Conservation (phyloP, 2,888 invertebrate genomes). For the Thymelicus lineola region DNA sequence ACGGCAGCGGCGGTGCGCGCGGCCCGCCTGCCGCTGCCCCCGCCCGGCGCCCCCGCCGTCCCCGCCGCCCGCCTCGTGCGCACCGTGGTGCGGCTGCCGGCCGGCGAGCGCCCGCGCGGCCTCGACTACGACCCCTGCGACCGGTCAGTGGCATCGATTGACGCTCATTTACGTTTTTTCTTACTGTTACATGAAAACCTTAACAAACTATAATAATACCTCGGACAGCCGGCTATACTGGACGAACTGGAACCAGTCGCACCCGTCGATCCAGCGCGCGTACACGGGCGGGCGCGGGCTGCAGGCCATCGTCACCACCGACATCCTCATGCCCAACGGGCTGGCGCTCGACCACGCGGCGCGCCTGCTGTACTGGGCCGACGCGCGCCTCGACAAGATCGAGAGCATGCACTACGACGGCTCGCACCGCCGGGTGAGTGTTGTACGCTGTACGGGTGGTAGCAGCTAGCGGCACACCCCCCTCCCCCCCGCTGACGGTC, state of each 20-base stretch:
- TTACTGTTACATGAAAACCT: too few species aligned
- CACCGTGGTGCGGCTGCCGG: constrained; percentile 87
- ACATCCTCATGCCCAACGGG: constrained; percentile 95
- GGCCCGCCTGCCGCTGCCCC: constrained; percentile 44
- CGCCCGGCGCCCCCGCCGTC: constrained; percentile 41
- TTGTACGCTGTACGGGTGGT: too few species aligned
- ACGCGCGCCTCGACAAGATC: constrained; percentile 93
- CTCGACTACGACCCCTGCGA: constrained; percentile 94
- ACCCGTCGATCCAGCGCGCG: constrained; percentile 92
- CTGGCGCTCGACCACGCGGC: constrained; percentile 91
- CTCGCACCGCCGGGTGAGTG: constrained; percentile 86
- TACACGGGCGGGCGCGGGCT: constrained; percentile 88
- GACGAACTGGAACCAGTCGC: constrained; percentile 95
- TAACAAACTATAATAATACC: too few species aligned
- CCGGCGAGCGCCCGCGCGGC: constrained; percentile 92
- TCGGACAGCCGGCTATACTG: constrained; percentile 88
- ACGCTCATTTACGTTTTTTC: too few species aligned
- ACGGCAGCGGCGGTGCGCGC: constrained; percentile 85
- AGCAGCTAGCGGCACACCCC: too few species aligned
- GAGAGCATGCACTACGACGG: constrained; percentile 94
- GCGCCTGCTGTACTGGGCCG: constrained; percentile 93
- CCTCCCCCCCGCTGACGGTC: too few species aligned
- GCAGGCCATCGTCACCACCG: constrained; percentile 77
- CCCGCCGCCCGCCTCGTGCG: constrained; percentile 56
- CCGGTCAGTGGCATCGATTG: constrained; percentile 45